These are phyloP conservation scores for Thaumatotibia leucotreta DNA, from an alignment of 1,140 invertebrate genomes.

Conservation along the genomic window DNA sequence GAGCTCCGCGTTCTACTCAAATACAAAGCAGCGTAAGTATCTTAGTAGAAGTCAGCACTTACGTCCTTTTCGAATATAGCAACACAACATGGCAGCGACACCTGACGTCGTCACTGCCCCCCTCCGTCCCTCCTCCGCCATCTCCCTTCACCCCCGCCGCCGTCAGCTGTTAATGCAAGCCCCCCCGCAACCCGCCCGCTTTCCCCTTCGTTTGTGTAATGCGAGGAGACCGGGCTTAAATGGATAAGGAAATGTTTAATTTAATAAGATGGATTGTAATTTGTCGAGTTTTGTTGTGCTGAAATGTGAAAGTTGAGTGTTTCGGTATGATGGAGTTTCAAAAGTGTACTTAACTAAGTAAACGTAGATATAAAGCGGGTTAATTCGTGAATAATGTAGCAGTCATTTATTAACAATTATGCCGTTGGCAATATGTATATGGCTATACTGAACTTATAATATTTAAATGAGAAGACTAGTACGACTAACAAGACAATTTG, in stretches of 20 bases:
- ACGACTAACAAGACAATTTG: background rate
- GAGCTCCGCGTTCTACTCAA: conserved; percentile 24
- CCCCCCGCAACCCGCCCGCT: conserved; percentile 42
- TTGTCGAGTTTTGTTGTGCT: conserved; percentile 38
- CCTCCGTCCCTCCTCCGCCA: conserved; percentile 18
- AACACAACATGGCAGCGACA: conserved; percentile 27
- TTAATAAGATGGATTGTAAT: conserved; percentile 29
- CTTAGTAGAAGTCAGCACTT: background rate
- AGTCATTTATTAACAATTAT: background rate
- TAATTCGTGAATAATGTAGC: background rate
- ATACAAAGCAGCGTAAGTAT: background rate
- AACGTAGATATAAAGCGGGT: background rate
- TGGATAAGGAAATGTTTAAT: conserved; percentile 39
- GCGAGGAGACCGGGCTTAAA: conserved; percentile 55
- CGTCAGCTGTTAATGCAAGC: conserved; percentile 71
- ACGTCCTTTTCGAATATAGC: background rate
- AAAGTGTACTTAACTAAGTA: background rate
- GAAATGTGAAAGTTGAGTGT: conserved; percentile 13
- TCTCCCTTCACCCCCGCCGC: conserved; percentile 26
- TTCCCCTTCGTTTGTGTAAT: conserved; percentile 75
- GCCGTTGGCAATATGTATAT: too few relatives aligned
- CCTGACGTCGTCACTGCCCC: conserved; percentile 53
- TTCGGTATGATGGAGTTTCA: conserved; percentile 3
- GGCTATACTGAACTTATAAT: background rate
- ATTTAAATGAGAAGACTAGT: background rate